Conservation (phyloP, 2,888 invertebrate species). For the Acleris sparsana region DNA sequence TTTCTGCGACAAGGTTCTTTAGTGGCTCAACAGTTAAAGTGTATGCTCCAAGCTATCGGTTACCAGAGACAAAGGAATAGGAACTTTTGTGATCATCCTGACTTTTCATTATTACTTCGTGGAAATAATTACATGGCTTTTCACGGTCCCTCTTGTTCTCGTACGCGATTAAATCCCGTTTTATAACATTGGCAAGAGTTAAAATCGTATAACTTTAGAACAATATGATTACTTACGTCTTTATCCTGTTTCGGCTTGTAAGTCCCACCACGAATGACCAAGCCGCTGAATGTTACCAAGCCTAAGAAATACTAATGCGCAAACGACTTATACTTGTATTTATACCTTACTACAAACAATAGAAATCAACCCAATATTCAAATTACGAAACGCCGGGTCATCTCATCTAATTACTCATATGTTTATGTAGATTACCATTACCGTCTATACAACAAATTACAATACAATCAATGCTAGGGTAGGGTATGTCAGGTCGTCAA, state of each 20-base stretch:
- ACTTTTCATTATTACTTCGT: too few species aligned
- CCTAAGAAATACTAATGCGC: conserved; percentile 19
- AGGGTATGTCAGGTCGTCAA: conserved; percentile 8
- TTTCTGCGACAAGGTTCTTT: too few species aligned
- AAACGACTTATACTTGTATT: conserved; percentile 16
- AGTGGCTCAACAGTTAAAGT: too few species aligned
- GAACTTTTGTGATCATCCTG: too few species aligned
- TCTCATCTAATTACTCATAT: conserved; percentile 14
- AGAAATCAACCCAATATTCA: conserved; percentile 30
- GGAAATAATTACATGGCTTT: too few species aligned
- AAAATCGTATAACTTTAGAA: not conserved
- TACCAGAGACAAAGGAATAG: too few species aligned
- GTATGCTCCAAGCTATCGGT: too few species aligned
- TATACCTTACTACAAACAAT: conserved; percentile 36
- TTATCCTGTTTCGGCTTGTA: not conserved
- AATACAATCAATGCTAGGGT: conserved; percentile 19
- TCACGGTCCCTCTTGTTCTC: too few species aligned
- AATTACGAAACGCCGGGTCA: conserved; percentile 29
- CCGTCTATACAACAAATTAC: conserved; percentile 15
- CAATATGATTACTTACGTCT: not conserved
- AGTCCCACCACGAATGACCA: not conserved
- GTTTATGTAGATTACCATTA: conserved; percentile 2
- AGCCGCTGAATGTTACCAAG: conserved; percentile 1
- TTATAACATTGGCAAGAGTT: too few species aligned
- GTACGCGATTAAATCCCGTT: too few species aligned